A percentile compares a stretch with the other conserved stretches of the same genome.
Conservation (phyloP, 2,113 vertebrate genomes). For the Sardina pilchardus region DNA sequence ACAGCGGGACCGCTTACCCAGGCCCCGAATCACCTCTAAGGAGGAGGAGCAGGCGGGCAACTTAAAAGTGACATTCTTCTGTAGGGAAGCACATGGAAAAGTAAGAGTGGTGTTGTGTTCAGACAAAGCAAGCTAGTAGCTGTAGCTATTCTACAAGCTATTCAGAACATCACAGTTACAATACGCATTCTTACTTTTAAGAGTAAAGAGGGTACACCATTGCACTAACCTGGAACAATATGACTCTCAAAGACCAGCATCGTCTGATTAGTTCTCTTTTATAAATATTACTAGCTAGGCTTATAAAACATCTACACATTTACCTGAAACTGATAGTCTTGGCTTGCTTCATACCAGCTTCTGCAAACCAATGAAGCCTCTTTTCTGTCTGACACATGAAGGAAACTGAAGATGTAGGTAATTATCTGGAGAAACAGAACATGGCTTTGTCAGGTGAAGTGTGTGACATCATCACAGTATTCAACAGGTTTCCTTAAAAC, state of each 20-base stretch:
- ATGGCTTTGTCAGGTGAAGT: background rate
- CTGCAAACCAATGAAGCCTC: slow-evolving; percentile 80
- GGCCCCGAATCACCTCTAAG: slow-evolving; percentile 67
- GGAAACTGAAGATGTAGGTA: slow-evolving; percentile 79
- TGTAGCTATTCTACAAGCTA: background rate
- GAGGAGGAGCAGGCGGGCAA: slow-evolving; percentile 75
- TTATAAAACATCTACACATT: background rate
- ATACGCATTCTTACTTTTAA: background rate
- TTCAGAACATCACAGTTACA: background rate
- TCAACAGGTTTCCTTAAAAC: background rate
- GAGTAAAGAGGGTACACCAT: background rate
- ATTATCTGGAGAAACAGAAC: slow-evolving; percentile 68
- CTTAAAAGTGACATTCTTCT: slow-evolving; percentile 74
- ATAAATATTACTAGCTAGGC: background rate
- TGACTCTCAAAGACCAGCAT: background rate
- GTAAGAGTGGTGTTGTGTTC: background rate
- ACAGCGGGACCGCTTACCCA: slow-evolving; percentile 61
- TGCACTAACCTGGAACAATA: background rate
- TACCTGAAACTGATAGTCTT: slow-evolving; percentile 78
- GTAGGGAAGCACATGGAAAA: background rate
- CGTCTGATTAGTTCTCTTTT: background rate
- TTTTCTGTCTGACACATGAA: slow-evolving; percentile 78
- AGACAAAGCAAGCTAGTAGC: background rate
- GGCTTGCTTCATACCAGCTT: slow-evolving; percentile 80
- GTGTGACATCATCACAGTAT: background rate